These are phyloP conservation scores for Panopea generosa DNA, from an alignment of 2,888 invertebrate genomes.

Conservation along the genomic window DNA sequence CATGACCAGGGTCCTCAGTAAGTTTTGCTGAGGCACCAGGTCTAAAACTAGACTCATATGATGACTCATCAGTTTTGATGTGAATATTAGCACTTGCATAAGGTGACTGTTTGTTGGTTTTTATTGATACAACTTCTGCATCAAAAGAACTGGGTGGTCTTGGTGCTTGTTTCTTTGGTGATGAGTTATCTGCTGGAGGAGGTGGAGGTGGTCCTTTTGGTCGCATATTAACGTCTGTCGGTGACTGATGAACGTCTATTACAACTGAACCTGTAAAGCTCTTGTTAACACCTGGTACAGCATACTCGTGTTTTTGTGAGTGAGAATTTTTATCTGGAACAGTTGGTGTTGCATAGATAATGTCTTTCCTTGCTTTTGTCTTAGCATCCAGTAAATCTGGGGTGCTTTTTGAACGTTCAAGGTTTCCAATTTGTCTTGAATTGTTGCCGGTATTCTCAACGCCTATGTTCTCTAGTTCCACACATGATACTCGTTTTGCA, in stretches of 20 bases:
- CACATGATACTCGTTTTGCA: slow-evolving; percentile 77
- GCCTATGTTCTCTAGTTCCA: slow-evolving; percentile 72
- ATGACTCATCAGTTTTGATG: slow-evolving; percentile 43
- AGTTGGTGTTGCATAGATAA: slow-evolving; percentile 66
- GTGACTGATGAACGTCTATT: slow-evolving; percentile 31
- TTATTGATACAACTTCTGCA: slow-evolving; percentile 74
- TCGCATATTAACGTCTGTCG: slow-evolving; percentile 39
- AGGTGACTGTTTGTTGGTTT: slow-evolving; percentile 63
- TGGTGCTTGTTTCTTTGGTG: slow-evolving; percentile 69
- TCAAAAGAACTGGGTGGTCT: slow-evolving; percentile 71
- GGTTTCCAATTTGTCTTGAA: slow-evolving; percentile 24
- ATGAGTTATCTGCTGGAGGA: slow-evolving; percentile 64
- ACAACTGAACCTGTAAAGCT: no score
- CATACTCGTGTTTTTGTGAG: slow-evolving; percentile 38
- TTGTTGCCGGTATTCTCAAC: slow-evolving; percentile 10
- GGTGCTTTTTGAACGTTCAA: slow-evolving; percentile 78
- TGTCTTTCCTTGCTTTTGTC: slow-evolving; percentile 15
- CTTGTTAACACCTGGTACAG: slow-evolving; percentile 31
- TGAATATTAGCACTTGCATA: slow-evolving; percentile 68
- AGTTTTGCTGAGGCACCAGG: slow-evolving; percentile 94
- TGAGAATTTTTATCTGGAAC: slow-evolving; percentile 54
- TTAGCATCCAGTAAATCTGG: slow-evolving; percentile 71
- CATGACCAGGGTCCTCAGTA: slow-evolving; percentile 92
- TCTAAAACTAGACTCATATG: slow-evolving; percentile 91
- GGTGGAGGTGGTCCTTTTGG: slow-evolving; percentile 68